Conservation (phyloP, 2,113 vertebrate genomes). For the Phaetusa simplex region DNA sequence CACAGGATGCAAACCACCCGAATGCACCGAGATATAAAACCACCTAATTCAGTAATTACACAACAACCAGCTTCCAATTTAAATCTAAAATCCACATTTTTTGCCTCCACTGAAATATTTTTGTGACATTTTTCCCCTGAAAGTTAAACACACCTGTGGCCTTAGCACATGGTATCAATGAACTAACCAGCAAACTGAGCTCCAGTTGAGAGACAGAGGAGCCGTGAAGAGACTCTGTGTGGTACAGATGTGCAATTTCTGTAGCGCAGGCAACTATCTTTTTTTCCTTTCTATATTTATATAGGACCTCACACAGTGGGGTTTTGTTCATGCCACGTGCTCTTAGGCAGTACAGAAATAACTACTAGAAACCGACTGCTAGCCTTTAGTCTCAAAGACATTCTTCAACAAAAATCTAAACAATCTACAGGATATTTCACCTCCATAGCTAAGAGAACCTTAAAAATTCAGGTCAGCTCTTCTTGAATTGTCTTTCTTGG, state of each 20-base stretch:
- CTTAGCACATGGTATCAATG: not conserved
- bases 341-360: not conserved
- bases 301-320: not conserved
- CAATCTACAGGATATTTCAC: not conserved
- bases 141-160: not conserved
- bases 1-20: not conserved
- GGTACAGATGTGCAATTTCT: not conserved
- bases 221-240: not conserved
- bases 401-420: not conserved
- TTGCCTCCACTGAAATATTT: not conserved
- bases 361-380: not conserved
- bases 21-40: not conserved
- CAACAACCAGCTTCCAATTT: not conserved
- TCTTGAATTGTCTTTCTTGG: not conserved
- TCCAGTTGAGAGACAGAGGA: not conserved
- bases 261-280: rapidly evolving
- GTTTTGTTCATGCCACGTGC: not conserved
- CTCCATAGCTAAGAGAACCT: not conserved
- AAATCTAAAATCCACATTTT: not conserved
- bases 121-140: not conserved
- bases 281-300: not conserved
- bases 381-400: not conserved
- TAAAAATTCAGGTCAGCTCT: not conserved
- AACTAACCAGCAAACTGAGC: not conserved
- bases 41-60: not conserved